These are phyloP conservation scores for Sebastes dallii DNA, from an alignment of 2,797 vertebrate species.

Conservation along the genomic window DNA sequence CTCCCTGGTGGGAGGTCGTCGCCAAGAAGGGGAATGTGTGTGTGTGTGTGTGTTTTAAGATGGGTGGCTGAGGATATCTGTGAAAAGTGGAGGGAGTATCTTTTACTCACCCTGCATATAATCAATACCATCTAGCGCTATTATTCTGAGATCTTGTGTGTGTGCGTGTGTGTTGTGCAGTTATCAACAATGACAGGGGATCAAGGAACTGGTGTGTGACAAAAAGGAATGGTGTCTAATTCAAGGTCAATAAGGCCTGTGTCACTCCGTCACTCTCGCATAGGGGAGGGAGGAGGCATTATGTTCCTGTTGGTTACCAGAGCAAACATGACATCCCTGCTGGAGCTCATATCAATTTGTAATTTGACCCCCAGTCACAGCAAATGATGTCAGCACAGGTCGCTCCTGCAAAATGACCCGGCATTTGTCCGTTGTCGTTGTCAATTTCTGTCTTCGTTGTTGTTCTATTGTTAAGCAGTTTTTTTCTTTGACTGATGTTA, in stretches of 20 bases:
- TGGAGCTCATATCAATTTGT: conserved; percentile 74
- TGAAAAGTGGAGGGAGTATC: conserved; percentile 84
- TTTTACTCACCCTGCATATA: conserved; percentile 80
- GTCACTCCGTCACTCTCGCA: conserved; percentile 50
- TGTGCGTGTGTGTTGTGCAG: conserved; percentile 45
- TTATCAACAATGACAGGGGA: conserved; percentile 83
- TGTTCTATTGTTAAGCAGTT: not conserved
- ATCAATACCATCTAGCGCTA: conserved; percentile 87
- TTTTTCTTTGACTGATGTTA: not conserved
- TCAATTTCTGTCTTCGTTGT: conserved; percentile 1
- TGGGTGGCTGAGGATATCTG: conserved; percentile 23
- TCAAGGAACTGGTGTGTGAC: conserved; percentile 84
- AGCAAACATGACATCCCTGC: conserved; percentile 71
- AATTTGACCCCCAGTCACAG: conserved; percentile 57
- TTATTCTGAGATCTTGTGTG: conserved; percentile 78
- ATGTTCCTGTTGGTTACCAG: conserved; percentile 76
- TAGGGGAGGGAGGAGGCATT: conserved; percentile 55
- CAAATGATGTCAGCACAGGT: conserved; percentile 62
- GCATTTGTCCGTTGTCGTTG: conserved; percentile 24
- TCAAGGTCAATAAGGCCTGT: conserved; percentile 80
- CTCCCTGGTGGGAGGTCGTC: conserved; percentile 83
- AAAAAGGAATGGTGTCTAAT: conserved; percentile 83
- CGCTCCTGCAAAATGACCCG: conserved; percentile 33
- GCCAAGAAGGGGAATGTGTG: conserved; percentile 55
- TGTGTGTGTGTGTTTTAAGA: conserved; percentile 6